phyloP scores from a whole-genome alignment of 2,797 vertebrate species.

The Pelobates cultripes region DNA sequence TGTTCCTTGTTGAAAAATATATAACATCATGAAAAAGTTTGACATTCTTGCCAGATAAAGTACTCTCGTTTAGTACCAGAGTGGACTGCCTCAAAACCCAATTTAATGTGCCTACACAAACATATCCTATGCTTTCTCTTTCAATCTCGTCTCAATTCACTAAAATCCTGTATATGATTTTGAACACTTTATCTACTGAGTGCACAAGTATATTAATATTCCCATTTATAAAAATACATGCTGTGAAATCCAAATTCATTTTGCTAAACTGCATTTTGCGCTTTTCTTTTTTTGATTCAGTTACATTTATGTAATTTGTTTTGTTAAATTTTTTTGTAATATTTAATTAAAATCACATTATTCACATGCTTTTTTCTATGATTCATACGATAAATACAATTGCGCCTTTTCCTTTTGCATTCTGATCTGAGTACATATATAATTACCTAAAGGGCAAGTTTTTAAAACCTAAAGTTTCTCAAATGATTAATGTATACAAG shows the following conservation, averaged over 20 bases:
- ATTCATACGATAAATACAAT: too few relatives aligned
- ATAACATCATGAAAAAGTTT: constrained; percentile 36
- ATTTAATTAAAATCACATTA: not conserved
- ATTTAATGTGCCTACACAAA: constrained; percentile 26
- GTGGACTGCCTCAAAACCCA: constrained; percentile 15
- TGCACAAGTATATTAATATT: not conserved
- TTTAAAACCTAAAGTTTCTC: too few relatives aligned
- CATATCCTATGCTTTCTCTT: not conserved
- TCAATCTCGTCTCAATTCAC: not conserved
- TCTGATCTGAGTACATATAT: too few relatives aligned
- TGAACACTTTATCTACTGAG: not conserved
- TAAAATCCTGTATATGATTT: not conserved
- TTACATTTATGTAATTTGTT: not conserved
- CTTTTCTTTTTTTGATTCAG: not conserved
- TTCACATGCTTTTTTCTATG: not conserved
- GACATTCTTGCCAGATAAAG: constrained; percentile 38
- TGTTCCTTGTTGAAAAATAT: constrained; percentile 33
- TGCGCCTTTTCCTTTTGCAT: too few relatives aligned
- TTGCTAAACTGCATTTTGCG: not conserved
- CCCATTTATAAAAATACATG: not conserved
- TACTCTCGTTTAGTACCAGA: constrained; percentile 25
- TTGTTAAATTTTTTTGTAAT: not conserved
- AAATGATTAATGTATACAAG: too few relatives aligned
- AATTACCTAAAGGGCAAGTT: too few relatives aligned
- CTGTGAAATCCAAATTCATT: not conserved